A percentile compares a stretch with the other conserved stretches of the same genome.
Evolutionary conservation across 2,797 vertebrate species (phyloP).

Genomic region (Centroberyx gerrardi): DNA sequence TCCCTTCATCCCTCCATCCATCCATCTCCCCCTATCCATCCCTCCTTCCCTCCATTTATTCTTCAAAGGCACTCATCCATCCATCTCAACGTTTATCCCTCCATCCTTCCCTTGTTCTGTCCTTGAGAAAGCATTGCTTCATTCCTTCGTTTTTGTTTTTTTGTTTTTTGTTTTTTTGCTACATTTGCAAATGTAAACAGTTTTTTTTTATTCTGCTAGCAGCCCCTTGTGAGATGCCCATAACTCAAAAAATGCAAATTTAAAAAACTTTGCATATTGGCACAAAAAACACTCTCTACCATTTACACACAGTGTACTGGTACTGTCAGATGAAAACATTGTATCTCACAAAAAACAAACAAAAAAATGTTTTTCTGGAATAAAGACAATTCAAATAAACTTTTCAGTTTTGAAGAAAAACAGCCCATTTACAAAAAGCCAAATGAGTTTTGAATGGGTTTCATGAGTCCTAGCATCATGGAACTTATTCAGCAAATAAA

Average conservation of each 20-base stretch:
- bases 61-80: slow-evolving; percentile 54
- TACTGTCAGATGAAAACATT: slow-evolving; percentile 1
- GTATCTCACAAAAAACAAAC: not conserved
- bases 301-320: not conserved
- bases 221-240: slow-evolving; percentile 52
- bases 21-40: not conserved
- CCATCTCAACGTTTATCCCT: slow-evolving; percentile 35
- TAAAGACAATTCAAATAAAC: slow-evolving; percentile 3
- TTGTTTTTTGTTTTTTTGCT: slow-evolving; percentile 57
- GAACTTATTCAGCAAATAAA: not conserved
- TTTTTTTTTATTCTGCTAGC: slow-evolving; percentile 52
- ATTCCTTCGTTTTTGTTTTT: slow-evolving; percentile 19
- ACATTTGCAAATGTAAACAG: slow-evolving; percentile 78
- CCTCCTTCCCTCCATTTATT: slow-evolving; percentile 20
- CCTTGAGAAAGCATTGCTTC: slow-evolving; percentile 39
- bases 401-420: not conserved
- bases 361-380: not conserved
- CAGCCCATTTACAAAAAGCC: not conserved
- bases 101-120: slow-evolving; percentile 36
- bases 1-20: slow-evolving; percentile 30
- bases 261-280: slow-evolving; percentile 24
- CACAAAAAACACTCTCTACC: slow-evolving; percentile 1
- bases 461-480: not conserved
- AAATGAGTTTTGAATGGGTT: not conserved
- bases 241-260: slow-evolving; percentile 16